phyloP scores from a whole-genome alignment of 2,797 vertebrate species.

The Lithobates pipiens region DNA sequence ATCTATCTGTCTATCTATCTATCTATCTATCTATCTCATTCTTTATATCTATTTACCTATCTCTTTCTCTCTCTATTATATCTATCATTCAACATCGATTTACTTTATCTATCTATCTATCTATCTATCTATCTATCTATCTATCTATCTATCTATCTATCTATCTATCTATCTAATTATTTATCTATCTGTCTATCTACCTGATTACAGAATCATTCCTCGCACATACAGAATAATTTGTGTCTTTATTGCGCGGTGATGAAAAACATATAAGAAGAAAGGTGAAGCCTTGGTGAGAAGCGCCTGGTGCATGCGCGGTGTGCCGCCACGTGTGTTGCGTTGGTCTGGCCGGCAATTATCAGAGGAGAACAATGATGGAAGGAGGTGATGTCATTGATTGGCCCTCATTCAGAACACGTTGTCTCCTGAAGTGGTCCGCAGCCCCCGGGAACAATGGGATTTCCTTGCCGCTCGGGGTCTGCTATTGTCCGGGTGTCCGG shows the following conservation, averaged over 20 bases:
- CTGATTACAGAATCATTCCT: background rate
- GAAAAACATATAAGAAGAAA: too few species aligned
- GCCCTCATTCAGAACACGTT: background rate
- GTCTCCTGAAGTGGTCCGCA: background rate
- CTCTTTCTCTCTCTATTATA: background rate
- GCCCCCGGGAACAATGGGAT: constrained; percentile 1
- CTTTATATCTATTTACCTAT: background rate
- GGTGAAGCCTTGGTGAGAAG: too few species aligned
- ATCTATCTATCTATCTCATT: background rate
- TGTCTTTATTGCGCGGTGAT: too few species aligned
- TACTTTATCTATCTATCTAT: background rate
- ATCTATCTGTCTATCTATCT: background rate
- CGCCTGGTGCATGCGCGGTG: too few species aligned
- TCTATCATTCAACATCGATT: too few species aligned
- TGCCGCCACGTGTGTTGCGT: too few species aligned
- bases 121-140: background rate
- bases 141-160: background rate
- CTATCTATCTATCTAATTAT: background rate
- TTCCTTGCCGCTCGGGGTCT: constrained; percentile 1
- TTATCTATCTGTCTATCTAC: background rate
- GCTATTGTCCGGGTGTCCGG: background rate
- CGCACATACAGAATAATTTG: too few species aligned
- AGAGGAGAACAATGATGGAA: too few species aligned
- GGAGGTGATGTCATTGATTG: background rate
- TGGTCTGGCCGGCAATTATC: too few species aligned